Base-by-base conservation (phyloP, 2,113 vertebrate genomes). In the Gavia stellata region DNA sequence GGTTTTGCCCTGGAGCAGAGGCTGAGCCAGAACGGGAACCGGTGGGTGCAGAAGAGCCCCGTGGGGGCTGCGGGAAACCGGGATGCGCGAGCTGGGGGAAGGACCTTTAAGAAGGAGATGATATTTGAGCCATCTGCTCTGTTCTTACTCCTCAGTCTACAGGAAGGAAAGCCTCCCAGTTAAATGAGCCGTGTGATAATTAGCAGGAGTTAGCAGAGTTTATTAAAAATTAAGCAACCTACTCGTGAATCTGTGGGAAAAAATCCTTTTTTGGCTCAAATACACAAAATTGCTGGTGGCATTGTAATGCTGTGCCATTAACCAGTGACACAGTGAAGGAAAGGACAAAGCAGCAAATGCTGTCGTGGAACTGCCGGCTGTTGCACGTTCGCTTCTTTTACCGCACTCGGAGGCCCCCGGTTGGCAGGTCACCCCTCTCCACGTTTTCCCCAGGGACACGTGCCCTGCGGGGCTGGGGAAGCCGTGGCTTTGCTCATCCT, bases 171-270 rank as follows among this genome's bases (percentile, higher is more conserved):
- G 77, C 42, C 82, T 97, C 92, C 85, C 63, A 66, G 94, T 93
- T 90, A 94, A 97, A 95, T 95, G 96, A 97, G 82, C 96, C 13
- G 0, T 92, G 93, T 31, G 93, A 68, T 94, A 97, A 97, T 97
- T 97, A 97, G 93, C 92, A 87, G 77, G 91, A 97, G 81, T 93
- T 95, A 92, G 92, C 7, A 7, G 91, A 91, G 87, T 95, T 97
- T 94, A 97, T 97, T 97, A 97, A 97, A 97, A 96, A 96, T 96
- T 93, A 96, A 97, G 93, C 88, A 84, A 84, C 74, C 73, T 91
- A 53, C 63, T 94, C 0, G 0, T 71, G 78, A 89, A 95, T 86
- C 88, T 72, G 66, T 9, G 31, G 36, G 59, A 6, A 59, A 80
- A 81, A 81, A 26, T 6, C n/a, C 14, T 52, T 44, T 86, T 93